Conservation (phyloP, 2,113 vertebrate genomes). For the Nesoenas mayeri region DNA sequence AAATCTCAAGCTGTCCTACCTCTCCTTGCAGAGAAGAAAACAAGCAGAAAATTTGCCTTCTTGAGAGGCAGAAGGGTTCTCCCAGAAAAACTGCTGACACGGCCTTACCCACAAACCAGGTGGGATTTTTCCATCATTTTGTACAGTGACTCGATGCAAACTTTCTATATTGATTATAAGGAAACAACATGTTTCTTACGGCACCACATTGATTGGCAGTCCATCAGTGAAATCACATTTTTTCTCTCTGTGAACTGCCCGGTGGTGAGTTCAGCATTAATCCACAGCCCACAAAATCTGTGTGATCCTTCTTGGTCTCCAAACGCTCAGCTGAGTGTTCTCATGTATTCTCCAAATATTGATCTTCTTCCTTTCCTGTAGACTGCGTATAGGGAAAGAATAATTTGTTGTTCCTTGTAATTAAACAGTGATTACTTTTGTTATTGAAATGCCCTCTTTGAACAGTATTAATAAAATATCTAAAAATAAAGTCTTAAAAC, state of each 20-base stretch:
- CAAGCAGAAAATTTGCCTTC: not conserved
- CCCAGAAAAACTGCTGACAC: not conserved
- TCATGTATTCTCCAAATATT: not conserved
- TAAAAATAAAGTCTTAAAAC: not conserved
- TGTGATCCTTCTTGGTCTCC: not conserved
- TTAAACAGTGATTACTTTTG: not conserved
- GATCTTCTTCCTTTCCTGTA: not conserved
- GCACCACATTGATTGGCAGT: fast-evolving
- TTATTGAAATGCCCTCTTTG: not conserved
- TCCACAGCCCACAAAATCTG: not conserved
- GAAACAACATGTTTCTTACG: not conserved
- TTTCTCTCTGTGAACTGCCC: not conserved
- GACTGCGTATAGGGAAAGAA: not conserved
- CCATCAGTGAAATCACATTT: not conserved
- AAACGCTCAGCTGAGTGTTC: not conserved
- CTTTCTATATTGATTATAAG: not conserved
- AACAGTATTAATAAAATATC: not conserved
- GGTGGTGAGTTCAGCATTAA: not conserved
- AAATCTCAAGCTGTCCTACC: not conserved
- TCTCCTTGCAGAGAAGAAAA: not conserved
- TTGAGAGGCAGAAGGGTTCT: not conserved
- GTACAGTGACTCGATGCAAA: not conserved
- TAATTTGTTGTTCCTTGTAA: not conserved
- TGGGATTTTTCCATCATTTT: not conserved
- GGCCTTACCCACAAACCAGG: not conserved